Evolutionary conservation across 2,113 vertebrate species (phyloP).

Genomic region (Sialia sialis): DNA sequence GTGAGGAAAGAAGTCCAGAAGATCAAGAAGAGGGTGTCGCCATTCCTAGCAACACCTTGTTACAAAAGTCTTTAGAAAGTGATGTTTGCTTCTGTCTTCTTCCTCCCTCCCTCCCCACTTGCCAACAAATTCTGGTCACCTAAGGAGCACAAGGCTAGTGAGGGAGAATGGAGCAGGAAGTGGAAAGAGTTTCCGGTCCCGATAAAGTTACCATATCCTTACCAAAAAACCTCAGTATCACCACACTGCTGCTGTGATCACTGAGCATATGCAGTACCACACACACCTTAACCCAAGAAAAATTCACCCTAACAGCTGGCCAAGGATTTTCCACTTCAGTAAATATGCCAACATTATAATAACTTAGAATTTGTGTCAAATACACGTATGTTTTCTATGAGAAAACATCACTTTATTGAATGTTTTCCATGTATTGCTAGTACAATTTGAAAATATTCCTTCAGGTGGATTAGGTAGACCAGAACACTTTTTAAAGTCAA

Average conservation of each 20-base stretch:
- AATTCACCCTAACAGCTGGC: background rate
- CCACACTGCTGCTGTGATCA: fast-evolving
- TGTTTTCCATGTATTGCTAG: background rate
- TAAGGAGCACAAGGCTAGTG: background rate
- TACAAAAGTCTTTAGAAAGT: background rate
- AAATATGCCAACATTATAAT: background rate
- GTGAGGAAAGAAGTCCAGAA: background rate
- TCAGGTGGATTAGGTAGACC: background rate
- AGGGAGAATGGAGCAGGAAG: background rate
- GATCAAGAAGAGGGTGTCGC: background rate
- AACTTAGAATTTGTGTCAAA: background rate
- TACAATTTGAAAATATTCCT: background rate
- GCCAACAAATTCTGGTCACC: background rate
- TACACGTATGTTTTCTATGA: background rate
- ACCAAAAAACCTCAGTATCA: background rate
- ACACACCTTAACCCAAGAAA: background rate
- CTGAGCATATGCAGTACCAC: background rate
- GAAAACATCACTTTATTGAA: background rate
- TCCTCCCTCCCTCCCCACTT: background rate
- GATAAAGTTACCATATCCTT: background rate
- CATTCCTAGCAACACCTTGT: background rate
- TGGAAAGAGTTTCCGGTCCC: background rate
- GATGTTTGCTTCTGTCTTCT: background rate
- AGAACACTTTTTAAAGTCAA: background rate
- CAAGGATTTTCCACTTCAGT: background rate